These are phyloP conservation scores for Temnothorax nylanderi DNA, from an alignment of 1,140 invertebrate genomes.

Conservation along the genomic window DNA sequence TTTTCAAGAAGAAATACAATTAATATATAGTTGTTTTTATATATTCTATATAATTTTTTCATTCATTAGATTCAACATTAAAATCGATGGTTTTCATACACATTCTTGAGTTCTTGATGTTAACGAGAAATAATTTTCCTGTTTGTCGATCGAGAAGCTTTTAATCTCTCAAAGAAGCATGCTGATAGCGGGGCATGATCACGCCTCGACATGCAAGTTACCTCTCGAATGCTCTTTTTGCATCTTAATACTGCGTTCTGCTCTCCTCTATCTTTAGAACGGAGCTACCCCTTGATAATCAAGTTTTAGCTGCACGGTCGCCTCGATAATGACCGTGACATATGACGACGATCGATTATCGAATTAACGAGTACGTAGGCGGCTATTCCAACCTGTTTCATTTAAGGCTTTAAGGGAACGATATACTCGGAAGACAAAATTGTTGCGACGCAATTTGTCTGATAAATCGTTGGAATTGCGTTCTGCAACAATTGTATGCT, in stretches of 20 bases:
- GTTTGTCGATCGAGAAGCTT: not conserved
- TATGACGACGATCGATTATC: slow-evolving; percentile 61
- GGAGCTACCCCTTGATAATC: slow-evolving; percentile 34
- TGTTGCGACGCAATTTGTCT: slow-evolving; percentile 13
- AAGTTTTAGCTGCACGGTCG: slow-evolving; percentile 41
- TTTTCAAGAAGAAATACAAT: not conserved
- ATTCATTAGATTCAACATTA: slow-evolving; percentile 6
- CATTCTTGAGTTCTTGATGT: not conserved
- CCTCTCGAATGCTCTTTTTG: slow-evolving; percentile 19
- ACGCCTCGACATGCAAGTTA: slow-evolving; percentile 9
- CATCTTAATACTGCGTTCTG: slow-evolving; percentile 14
- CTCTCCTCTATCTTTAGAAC: slow-evolving; percentile 56
- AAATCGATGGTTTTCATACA: not conserved
- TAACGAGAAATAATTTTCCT: slow-evolving; percentile 24
- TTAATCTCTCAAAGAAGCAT: slow-evolving; percentile 22
- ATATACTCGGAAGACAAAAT: slow-evolving; percentile 29
- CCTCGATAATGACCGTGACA: slow-evolving; percentile 58
- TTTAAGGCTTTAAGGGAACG: slow-evolving; percentile 54
- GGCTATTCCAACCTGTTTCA: slow-evolving; percentile 9
- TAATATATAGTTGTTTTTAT: not conserved
- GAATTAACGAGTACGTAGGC: slow-evolving; percentile 48
- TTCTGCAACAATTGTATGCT: not conserved
- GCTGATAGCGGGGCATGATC: not conserved
- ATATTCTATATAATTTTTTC: not conserved
- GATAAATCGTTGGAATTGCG: not conserved